Base-by-base conservation (phyloP, 2,113 vertebrate genomes). In the Protobothrops mucrosquamatus region DNA sequence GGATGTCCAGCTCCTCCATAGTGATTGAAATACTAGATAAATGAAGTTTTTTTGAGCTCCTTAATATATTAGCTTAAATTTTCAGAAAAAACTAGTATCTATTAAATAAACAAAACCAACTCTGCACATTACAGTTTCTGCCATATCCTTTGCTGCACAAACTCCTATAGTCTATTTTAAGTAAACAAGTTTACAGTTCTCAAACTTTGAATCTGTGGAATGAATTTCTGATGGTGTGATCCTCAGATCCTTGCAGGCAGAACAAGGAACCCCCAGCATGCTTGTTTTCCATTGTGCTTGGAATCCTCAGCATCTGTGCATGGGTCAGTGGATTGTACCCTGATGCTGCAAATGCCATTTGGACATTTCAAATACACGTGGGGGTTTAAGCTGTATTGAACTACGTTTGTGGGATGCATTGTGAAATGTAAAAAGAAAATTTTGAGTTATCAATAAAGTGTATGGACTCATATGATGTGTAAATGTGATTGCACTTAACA, bases 381-480 rank as follows among this genome's bases (percentile, higher is more conserved):
- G 98, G 98, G 98, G 98, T 98, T 98, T 98, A 97, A 98, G 98
- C 97, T 97, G 98, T 98, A 93, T 96, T 98, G 98, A 98, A 98
- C 97, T 98, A 97, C 97, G 98, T 99, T 98, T 99, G 98, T 99
- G 99, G 98, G 99, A 99, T 99, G 99, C 98, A 98, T 99, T 99
- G 99, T 99, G 98, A 99, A 97, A 98, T 99, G 98, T 99, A 98
- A 98, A 98, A 98, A 96, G 97, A 97, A 97, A 98, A 81, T 90
- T 92, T 96, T 96, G 96, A 98, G 96, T 98, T 89, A 98, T 98
- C 98, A 99, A 99, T 99, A 99, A 99, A 99, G 99, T 98, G 99
- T 99, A 98, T 98, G 99, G 98, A 98, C 95, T 95, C 96, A 95
- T 97, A 95, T 61, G 56, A 4, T 2, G 2, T 56, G 54, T 56